A percentile compares a stretch with the other conserved stretches of the same genome.
Conservation (phyloP, 2,113 vertebrate species). For the Typhlomys cinereus region DNA sequence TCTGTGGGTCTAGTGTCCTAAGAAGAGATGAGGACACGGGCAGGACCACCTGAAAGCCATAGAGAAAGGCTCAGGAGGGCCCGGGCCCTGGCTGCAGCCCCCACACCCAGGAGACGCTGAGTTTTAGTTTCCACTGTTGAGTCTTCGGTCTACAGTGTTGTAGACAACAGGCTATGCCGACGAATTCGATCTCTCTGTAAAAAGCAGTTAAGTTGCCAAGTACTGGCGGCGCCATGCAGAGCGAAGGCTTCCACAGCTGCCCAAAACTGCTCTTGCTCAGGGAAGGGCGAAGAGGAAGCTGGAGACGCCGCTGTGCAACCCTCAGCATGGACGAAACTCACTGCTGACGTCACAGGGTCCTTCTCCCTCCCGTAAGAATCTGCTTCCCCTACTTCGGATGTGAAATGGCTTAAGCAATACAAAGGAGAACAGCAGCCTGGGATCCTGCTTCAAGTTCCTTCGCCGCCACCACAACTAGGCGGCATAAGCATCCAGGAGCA, state of each 20-base stretch:
- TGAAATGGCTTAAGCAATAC: neutral
- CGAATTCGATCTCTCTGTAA: too few species aligned
- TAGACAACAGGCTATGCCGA: neutral
- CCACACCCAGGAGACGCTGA: neutral
- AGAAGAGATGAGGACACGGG: neutral
- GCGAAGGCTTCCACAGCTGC: too few species aligned
- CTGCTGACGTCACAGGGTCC: too few species aligned
- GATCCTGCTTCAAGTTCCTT: neutral
- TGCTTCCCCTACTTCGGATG: neutral
- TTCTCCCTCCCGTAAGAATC: too few species aligned
- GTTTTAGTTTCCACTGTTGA: neutral
- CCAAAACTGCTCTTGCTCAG: neutral
- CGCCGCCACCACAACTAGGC: too few species aligned
- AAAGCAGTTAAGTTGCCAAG: too few species aligned
- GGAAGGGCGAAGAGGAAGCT: neutral
- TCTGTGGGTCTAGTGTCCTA: neutral
- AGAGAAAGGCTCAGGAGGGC: neutral
- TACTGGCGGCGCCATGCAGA: too few species aligned
- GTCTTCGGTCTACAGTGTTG: neutral
- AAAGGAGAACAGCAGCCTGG: neutral
- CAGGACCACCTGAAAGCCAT: neutral
- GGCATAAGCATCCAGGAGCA: neutral
- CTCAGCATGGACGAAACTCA: neutral
- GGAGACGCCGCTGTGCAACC: neutral
- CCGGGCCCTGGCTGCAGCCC: too few species aligned